phyloP scores from a whole-genome alignment of 2,113 vertebrate species.

The Otolemur garnettii region DNA sequence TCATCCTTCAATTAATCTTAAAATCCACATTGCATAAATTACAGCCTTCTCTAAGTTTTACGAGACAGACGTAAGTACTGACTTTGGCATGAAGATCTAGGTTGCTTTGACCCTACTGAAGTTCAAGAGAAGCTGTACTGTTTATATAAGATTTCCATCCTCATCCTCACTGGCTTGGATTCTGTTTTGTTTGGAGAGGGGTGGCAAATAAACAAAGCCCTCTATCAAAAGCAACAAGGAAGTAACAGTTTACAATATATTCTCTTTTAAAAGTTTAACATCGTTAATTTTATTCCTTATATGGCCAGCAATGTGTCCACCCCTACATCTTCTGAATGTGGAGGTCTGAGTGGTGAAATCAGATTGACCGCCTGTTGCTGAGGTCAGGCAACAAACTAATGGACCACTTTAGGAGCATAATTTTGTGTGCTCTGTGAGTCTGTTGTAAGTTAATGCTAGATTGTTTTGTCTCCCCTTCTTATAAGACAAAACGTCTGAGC shows the following conservation, averaged over 20 bases:
- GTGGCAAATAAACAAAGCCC: constrained; percentile 53
- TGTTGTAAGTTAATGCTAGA: constrained; percentile 52
- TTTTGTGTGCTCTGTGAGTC: neutral
- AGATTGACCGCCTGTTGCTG: constrained; percentile 55
- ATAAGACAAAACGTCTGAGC: neutral
- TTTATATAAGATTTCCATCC: constrained; percentile 50
- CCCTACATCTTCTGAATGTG: constrained; percentile 60
- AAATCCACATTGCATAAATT: neutral
- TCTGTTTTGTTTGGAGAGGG: constrained; percentile 68
- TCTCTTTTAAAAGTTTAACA: constrained; percentile 76
- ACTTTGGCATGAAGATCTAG: neutral
- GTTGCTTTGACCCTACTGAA: neutral
- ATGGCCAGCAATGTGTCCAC: constrained; percentile 71
- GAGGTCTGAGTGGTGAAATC: constrained; percentile 45
- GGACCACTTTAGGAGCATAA: constrained; percentile 51
- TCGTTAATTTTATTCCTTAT: constrained; percentile 76
- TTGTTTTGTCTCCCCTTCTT: neutral
- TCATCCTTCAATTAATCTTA: neutral
- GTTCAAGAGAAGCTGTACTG: constrained; percentile 8
- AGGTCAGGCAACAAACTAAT: constrained; percentile 55
- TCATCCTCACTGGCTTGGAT: constrained; percentile 12
- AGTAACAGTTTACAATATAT: constrained; percentile 71
- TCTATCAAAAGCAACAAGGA: constrained; percentile 73
- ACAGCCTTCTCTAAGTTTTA: neutral
- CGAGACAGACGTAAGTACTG: neutral